Conservation (phyloP, 2,113 vertebrate genomes). For the Boleophthalmus pectinirostris region DNA sequence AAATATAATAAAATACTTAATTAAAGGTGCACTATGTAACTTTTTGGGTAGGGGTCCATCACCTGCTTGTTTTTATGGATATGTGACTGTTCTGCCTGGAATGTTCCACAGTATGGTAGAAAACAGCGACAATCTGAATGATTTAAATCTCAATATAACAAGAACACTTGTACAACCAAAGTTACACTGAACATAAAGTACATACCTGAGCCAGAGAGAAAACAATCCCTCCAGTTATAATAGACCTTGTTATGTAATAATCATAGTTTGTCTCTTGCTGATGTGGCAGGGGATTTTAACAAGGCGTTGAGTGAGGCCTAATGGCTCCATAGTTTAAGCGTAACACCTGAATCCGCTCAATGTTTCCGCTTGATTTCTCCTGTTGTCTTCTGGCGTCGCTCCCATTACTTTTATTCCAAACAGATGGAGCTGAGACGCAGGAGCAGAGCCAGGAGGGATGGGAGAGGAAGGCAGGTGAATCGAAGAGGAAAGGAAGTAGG, state of each 20-base stretch:
- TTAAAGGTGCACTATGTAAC: no score
- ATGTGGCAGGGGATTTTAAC: slow-evolving; percentile 40
- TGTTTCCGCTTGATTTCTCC: slow-evolving; percentile 39
- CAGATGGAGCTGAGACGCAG: slow-evolving; percentile 59
- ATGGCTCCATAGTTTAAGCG: slow-evolving; percentile 40
- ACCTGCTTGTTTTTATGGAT: no score
- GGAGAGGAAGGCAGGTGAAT: background rate
- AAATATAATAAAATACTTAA: no score
- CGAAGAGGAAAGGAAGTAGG: background rate
- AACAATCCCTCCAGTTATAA: slow-evolving; percentile 4
- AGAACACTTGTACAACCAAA: background rate
- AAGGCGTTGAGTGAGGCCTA: slow-evolving; percentile 29
- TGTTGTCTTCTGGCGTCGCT: slow-evolving; percentile 26
- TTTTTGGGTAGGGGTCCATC: no score
- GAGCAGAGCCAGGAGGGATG: slow-evolving; percentile 20
- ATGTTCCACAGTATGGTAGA: no score
- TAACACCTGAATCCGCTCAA: slow-evolving; percentile 62
- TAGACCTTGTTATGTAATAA: slow-evolving; percentile 19
- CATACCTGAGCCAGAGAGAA: slow-evolving; percentile 7
- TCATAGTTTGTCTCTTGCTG: slow-evolving; percentile 26
- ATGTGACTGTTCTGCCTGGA: no score
- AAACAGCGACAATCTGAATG: background rate
- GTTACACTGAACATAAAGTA: slow-evolving; percentile 48
- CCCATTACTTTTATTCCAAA: slow-evolving; percentile 46
- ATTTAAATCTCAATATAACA: background rate